These are phyloP conservation scores for Nannospalax galili DNA, from an alignment of 2,113 vertebrate species.

Conservation along the genomic window DNA sequence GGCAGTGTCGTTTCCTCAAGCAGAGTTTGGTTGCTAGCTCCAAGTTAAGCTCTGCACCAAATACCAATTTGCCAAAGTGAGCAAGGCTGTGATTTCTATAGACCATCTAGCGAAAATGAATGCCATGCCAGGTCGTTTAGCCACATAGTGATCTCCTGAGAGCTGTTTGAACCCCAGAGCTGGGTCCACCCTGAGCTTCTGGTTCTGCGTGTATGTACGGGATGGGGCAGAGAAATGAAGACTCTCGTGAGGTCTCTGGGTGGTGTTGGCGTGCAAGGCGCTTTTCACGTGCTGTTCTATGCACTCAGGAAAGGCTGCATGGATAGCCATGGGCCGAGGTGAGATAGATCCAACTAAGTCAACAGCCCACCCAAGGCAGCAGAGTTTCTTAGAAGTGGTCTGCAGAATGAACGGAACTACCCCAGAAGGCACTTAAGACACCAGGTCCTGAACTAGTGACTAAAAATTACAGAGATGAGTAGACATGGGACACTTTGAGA, in stretches of 20 bases:
- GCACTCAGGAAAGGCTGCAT: background rate
- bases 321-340: accelerated
- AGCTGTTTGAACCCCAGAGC: background rate
- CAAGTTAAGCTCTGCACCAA: background rate
- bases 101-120: background rate
- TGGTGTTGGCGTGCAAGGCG: accelerated
- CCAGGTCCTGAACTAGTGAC: background rate
- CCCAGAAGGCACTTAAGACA: accelerated
- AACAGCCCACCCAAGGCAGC: background rate
- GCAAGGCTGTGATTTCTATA: background rate
- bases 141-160: background rate
- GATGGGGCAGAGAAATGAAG: accelerated
- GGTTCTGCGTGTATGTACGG: background rate
- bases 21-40: background rate
- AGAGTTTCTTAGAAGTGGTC: background rate
- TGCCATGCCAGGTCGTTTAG: accelerated
- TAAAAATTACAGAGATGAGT: background rate
- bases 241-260: background rate
- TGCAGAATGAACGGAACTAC: background rate
- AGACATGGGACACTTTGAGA: background rate
- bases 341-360: background rate
- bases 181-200: too few species aligned
- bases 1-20: background rate
- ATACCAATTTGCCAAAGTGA: background rate
- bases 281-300: background rate